Conservation (phyloP, 2,797 vertebrate species). For the Channa striata region DNA sequence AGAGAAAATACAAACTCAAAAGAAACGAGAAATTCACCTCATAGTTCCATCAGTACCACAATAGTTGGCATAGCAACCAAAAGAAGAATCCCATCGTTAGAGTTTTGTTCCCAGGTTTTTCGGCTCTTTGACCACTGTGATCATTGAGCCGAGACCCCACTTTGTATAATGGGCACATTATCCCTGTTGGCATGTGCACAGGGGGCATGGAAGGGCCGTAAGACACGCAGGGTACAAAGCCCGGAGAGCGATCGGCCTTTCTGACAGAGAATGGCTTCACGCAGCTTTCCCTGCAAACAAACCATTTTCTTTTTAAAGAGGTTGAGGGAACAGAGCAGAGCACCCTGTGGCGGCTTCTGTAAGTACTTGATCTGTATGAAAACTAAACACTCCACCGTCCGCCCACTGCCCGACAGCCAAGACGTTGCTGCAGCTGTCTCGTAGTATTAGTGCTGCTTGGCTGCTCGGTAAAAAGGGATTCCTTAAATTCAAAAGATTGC, state of each 20-base stretch:
- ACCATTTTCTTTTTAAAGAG: conserved; percentile 47
- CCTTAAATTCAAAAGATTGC: conserved; percentile 68
- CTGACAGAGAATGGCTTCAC: conserved; percentile 48
- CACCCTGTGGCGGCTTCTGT: conserved; percentile 48
- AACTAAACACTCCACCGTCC: conserved; percentile 58
- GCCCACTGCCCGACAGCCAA: conserved; percentile 49
- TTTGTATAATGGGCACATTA: conserved; percentile 42
- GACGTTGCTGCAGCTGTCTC: conserved; percentile 51
- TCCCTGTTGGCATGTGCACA: conserved; percentile 21
- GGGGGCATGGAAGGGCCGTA: conserved; percentile 29
- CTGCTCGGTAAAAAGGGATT: conserved; percentile 61
- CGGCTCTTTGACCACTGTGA: conserved; percentile 32
- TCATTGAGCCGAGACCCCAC: conserved; percentile 18
- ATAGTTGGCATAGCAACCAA: conserved; percentile 41
- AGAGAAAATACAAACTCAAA: neutral
- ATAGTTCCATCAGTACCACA: neutral
- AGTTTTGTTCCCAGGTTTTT: conserved; percentile 8
- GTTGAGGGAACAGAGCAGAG: conserved; percentile 36
- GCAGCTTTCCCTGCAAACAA: conserved; percentile 48
- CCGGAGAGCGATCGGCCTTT: conserved; percentile 13
- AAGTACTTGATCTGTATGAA: conserved; percentile 64
- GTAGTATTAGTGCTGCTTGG: conserved; percentile 61
- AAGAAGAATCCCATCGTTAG: conserved; percentile 8
- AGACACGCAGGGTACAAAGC: conserved; percentile 21
- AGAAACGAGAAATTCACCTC: conserved; percentile 15